Evolutionary conservation across 1,140 invertebrate species (phyloP).

Genomic region (Anastrepha obliqua): DNA sequence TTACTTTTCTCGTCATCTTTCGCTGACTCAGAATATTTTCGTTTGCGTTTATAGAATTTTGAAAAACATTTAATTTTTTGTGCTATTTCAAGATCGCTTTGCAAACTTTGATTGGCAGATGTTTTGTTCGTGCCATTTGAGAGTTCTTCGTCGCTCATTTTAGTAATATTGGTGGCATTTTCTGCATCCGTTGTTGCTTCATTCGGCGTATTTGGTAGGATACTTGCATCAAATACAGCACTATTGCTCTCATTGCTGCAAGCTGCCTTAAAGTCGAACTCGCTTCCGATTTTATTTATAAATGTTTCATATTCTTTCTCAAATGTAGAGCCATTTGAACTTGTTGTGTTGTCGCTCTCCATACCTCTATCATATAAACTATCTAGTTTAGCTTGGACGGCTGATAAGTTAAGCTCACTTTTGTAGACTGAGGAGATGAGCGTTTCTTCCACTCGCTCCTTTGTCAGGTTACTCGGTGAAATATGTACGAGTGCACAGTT

Average conservation of each 20-base stretch:
- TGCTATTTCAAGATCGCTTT: conserved; percentile 7
- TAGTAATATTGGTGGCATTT: neutral
- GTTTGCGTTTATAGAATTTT: conserved; percentile 70
- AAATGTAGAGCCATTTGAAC: conserved; percentile 69
- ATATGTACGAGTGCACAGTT: too few species aligned
- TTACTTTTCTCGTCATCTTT: neutral
- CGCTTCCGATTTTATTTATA: conserved; percentile 63
- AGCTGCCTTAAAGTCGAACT: neutral
- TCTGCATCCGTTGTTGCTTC: too few species aligned
- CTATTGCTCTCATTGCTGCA: neutral
- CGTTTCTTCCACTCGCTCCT: neutral
- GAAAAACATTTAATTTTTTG: conserved; percentile 55
- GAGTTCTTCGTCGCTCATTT: neutral
- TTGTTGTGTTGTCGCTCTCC: conserved; percentile 61
- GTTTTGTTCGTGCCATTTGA: neutral
- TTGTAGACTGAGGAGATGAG: neutral
- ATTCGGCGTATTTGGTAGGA: too few species aligned
- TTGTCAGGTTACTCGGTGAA: neutral
- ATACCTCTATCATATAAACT: neutral
- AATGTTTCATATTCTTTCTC: conserved; percentile 71
- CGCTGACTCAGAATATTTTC: conserved; percentile 59
- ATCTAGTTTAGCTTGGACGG: conserved; percentile 21
- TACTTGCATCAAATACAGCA: neutral
- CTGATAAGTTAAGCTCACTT: neutral
- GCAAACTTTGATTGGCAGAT: neutral